Base-by-base conservation (phyloP, 2,888 invertebrate genomes). In the Rotaria sp. region DNA sequence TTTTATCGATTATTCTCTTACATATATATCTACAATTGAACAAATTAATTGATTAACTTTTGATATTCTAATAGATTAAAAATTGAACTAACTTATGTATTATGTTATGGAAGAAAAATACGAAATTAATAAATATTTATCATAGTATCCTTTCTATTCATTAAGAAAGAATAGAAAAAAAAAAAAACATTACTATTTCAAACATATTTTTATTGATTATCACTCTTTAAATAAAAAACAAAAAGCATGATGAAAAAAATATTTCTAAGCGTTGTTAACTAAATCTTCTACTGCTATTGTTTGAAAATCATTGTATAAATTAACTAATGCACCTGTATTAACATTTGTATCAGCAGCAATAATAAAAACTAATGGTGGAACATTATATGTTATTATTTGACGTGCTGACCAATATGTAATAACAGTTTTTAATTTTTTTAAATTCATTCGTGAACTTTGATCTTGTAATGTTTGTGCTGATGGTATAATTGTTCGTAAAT, bases 401-500 rank as follows among this genome's bases (percentile, higher is more conserved):
- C 80, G 80, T n/a, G 80, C 26, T 45, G 80, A 45, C 45, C 80
- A 80, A 45, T 80, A 80, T 45, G 80, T 80, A 26, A 80, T 21
- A 45, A 80, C 80, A 11, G 80, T 80, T 80, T 80, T 80, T 80
- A 80, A n/a, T n/a, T 80, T 41, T 45, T 80, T 80, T 15, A 80
- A 80, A 80, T 80, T 45, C 80, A 80, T 80, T n/a, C 80, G 41
- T 80, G 26, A n/a, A 80, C 80, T 80, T 80, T 80, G 80, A 45
- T 80, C 80, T 45, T 45, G 41, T 45, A 80, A 80, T 3, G 38
- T 45, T 41, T 80, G 80, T 80, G 45, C 80, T 26, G 80, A 80
- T 80, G 80, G 80, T 26, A 80, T 2, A 26, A 80, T 0, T 45
- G 45, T n/a, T 80, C 24, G 80, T 45, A 80, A 45, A 45, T 80